A percentile compares a stretch with the other conserved stretches of the same genome.
Evolutionary conservation across 2,888 invertebrate species (phyloP).

Genomic region (Venustoraphidia nigricollis): DNA sequence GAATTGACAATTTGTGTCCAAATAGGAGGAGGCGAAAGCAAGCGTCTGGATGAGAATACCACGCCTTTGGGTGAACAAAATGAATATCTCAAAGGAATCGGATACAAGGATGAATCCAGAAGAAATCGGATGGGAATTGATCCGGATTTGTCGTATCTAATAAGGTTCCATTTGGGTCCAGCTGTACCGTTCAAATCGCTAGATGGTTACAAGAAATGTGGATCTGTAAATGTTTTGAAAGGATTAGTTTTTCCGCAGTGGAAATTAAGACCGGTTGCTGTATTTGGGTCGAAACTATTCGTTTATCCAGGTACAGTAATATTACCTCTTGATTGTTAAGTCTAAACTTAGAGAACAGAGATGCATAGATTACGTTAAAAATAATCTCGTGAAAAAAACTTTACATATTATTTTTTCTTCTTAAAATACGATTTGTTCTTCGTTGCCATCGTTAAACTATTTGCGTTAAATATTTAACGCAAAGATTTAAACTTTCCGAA

Average conservation of each 20-base stretch:
- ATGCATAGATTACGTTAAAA: neutral
- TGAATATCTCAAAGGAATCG: slow-evolving; percentile 38
- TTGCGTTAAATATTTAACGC: neutral
- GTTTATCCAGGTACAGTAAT: slow-evolving; percentile 32
- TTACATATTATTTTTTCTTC: too few species aligned
- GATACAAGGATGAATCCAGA: slow-evolving; percentile 41
- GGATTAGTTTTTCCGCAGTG: slow-evolving; percentile 54
- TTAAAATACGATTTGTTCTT: too few species aligned
- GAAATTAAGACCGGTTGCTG: slow-evolving; percentile 41
- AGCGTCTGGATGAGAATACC: slow-evolving; percentile 37
- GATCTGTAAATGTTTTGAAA: slow-evolving; percentile 38
- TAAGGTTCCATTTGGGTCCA: slow-evolving; percentile 46
- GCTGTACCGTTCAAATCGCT: slow-evolving; percentile 36
- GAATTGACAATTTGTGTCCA: slow-evolving; percentile 37
- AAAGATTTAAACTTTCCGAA: too few species aligned
- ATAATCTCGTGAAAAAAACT: neutral
- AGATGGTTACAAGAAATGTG: slow-evolving; percentile 28
- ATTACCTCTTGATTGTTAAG: neutral
- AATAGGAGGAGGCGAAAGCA: slow-evolving; percentile 37
- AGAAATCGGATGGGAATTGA: slow-evolving; percentile 46
- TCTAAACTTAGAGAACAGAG: too few species aligned
- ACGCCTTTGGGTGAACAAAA: slow-evolving; percentile 45
- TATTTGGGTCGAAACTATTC: slow-evolving; percentile 42
- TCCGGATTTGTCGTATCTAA: slow-evolving; percentile 42
- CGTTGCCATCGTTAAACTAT: too few species aligned